phyloP scores from a whole-genome alignment of 2,113 vertebrate species.

The Gallinago media region DNA sequence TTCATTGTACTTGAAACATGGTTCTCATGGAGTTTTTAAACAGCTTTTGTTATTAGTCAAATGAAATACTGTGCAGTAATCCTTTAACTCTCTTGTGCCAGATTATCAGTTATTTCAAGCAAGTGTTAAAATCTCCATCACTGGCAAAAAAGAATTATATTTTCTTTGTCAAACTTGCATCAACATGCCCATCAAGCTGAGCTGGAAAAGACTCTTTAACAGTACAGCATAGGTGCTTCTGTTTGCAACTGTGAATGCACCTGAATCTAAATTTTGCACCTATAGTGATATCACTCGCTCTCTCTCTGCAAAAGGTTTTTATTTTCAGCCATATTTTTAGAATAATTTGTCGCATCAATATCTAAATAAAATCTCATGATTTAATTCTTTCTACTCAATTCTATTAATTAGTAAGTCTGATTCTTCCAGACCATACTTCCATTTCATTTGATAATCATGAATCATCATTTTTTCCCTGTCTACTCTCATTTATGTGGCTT shows the following conservation, averaged over 20 bases:
- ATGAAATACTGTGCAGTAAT: slow-evolving; percentile 69
- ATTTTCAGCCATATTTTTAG: background rate
- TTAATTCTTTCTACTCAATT: background rate
- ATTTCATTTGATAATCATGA: background rate
- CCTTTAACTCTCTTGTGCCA: slow-evolving; percentile 73
- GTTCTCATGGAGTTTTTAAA: slow-evolving; percentile 65
- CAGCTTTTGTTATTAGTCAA: slow-evolving; percentile 75
- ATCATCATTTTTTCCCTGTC: background rate
- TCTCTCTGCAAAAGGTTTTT: background rate
- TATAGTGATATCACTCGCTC: background rate
- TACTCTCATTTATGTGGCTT: background rate
- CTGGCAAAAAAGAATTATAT: slow-evolving; percentile 74
- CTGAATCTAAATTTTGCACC: slow-evolving; percentile 19
- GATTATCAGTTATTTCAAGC: slow-evolving; percentile 80
- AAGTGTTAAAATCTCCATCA: slow-evolving; percentile 76
- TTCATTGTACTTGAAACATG: slow-evolving; percentile 51
- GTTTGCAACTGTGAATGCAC: slow-evolving; percentile 53
- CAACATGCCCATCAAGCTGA: slow-evolving; percentile 75
- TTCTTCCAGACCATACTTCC: slow-evolving; percentile 1
- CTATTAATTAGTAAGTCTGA: background rate
- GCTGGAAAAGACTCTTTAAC: slow-evolving; percentile 69
- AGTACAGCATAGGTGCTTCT: slow-evolving; percentile 52
- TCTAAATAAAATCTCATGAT: background rate
- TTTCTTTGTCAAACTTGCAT: slow-evolving; percentile 76
- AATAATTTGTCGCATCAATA: background rate